Percentiles rank a stretch among this genome's conserved stretches.
These are phyloP conservation scores for Ophiothrix spiculata DNA, from an alignment of 35 echinoderm and acorn worm species.

Conservation along the genomic window DNA sequence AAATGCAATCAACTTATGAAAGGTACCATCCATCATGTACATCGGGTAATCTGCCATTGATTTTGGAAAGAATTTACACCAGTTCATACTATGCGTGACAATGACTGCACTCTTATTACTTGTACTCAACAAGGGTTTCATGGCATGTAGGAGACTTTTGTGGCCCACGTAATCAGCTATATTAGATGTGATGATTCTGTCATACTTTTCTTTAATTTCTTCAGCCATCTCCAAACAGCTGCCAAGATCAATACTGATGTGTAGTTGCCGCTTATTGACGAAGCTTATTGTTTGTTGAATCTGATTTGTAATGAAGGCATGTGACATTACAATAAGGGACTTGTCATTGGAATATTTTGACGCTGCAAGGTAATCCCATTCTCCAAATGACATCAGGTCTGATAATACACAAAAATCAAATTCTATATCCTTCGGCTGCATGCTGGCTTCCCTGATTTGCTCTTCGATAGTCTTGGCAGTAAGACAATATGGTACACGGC, in stretches of 20 bases:
- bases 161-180: constrained; percentile 32
- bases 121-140: constrained; percentile 30
- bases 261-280: constrained; percentile 24
- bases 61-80: background rate
- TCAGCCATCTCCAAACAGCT: constrained; percentile 13
- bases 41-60: background rate
- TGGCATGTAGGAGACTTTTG: constrained; percentile 7
- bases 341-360: background rate
- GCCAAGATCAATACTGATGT: background rate
- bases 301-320: constrained; percentile 17
- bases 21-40: background rate
- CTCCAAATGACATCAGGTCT: constrained; percentile 27
- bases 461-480: background rate
- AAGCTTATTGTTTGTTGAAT: constrained; percentile 16
- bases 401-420: constrained; percentile 39
- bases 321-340: constrained; percentile 47
- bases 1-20: background rate
- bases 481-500: background rate
- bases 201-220: constrained; percentile 11
- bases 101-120: constrained; percentile 37
- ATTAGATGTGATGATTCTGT: constrained; percentile 58
- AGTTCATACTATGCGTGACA: constrained; percentile 45
- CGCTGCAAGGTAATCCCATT: constrained; percentile 55
- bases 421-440: background rate
- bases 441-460: background rate